Base-by-base conservation (phyloP, 2,797 vertebrate genomes). In the Schizothorax lantsangensis region DNA sequence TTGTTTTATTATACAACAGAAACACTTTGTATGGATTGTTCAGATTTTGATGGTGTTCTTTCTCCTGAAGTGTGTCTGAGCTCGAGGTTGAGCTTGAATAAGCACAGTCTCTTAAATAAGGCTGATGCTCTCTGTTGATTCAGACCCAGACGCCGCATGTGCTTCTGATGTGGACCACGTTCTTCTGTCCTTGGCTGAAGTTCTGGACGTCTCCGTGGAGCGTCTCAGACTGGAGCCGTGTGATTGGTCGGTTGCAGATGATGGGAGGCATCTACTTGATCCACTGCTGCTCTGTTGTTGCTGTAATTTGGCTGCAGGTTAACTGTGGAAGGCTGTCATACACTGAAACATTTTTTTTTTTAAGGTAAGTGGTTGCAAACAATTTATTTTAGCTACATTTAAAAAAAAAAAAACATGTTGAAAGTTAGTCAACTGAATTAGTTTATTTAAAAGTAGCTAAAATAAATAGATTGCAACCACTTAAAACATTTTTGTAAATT, bases 191-290 rank as follows among this genome's bases (percentile, higher is more conserved):
- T 79, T 79, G 40, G 45, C 74, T 62, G 82, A 85, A 54, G 36
- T 49, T 54, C 26, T 40, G 66, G 45, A 73, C 19, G 79, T 74
- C 38, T 86, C 75, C 30, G n/a, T 21, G 23, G 64, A 78, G 78
- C 79, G 89, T 87, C 77, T 59, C 26, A 6, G 62, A 33, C 12
- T 15, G 78, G 79, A 30, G 72, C 43, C 62, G 86, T 89, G 89
- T 91, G 87, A 88, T 89, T 90, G 89, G 92, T 90, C 87, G 90
- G 86, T 92, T 91, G 90, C 92, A 91, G 72, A 2, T 15, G 43
- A 47, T 47, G 72, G 72, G 79, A 45, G 66, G 84, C 54, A 59
- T 49, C 38, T 71, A 15, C 64, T 5, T n/a, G 23, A 10, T 62
- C 23, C 9, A 11, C 68, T 71, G 21, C 8, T 71, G 68, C 23